phyloP scores from a whole-genome alignment of 2,888 invertebrate genomes.

The Phortica magna region DNA sequence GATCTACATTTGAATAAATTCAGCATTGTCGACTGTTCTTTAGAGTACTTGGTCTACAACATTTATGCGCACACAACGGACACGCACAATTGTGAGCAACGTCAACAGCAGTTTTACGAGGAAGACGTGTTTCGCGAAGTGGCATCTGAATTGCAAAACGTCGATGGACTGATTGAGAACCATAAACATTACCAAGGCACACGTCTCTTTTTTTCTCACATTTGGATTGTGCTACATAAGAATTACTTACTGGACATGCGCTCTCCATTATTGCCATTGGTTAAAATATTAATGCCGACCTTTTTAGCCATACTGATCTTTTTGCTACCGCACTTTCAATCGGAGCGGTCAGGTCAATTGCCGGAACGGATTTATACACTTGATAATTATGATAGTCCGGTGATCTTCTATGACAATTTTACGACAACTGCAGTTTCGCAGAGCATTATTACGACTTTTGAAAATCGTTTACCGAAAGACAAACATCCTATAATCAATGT shows the following conservation, averaged over 20 bases:
- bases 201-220: not conserved
- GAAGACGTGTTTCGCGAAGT: slow-evolving; percentile 21
- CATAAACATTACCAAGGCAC: not conserved
- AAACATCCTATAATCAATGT: slow-evolving; percentile 41
- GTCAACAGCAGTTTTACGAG: not conserved
- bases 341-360: not conserved
- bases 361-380: slow-evolving; percentile 29
- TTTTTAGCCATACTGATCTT: slow-evolving; percentile 38
- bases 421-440: not conserved
- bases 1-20: slow-evolving; percentile 84
- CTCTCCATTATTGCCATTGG: slow-evolving; percentile 31
- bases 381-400: not conserved
- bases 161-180: slow-evolving; percentile 8
- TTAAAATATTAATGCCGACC: slow-evolving; percentile 46
- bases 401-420: not conserved
- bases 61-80: slow-evolving; percentile 39
- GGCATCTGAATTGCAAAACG: slow-evolving; percentile 19
- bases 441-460: slow-evolving; percentile 36
- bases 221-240: slow-evolving; percentile 40
- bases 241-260: slow-evolving; percentile 44
- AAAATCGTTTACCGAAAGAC: not conserved
- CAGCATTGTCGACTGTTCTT: slow-evolving; percentile 87
- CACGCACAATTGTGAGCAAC: slow-evolving; percentile 23
- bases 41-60: slow-evolving; percentile 90
- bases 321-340: not conserved